These are phyloP conservation scores for Brachionus plicatilis DNA, from an alignment of 1,140 invertebrate genomes.

Conservation along the genomic window DNA sequence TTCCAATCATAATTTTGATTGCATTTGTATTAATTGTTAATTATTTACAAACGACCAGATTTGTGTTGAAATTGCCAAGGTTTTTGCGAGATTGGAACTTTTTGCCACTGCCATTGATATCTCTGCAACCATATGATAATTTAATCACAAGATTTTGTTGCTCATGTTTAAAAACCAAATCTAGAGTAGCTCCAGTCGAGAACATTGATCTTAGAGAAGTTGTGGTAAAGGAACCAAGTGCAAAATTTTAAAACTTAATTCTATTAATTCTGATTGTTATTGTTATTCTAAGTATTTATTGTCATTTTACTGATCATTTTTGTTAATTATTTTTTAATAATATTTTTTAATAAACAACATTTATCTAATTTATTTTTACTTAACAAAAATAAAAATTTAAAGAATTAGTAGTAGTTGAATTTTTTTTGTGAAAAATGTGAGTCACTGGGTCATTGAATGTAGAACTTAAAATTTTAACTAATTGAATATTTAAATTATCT, in stretches of 20 bases:
- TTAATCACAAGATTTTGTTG: background rate
- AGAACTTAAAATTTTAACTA: too few relatives aligned
- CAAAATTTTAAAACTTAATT: background rate
- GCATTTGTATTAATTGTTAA: background rate
- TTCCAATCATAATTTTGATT: constrained; percentile 14
- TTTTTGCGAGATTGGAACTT: constrained; percentile 13
- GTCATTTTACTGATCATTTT: too few relatives aligned
- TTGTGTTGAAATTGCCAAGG: background rate
- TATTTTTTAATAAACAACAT: too few relatives aligned
- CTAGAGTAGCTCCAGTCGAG: background rate
- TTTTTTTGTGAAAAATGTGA: too few relatives aligned
- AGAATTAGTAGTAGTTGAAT: too few relatives aligned
- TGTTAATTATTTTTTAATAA: too few relatives aligned
- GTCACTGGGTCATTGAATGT: too few relatives aligned
- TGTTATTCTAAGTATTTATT: background rate
- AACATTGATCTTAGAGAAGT: background rate
- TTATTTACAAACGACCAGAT: background rate
- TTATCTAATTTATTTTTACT: too few relatives aligned
- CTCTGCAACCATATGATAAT: constrained; percentile 30
- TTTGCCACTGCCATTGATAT: constrained; percentile 8
- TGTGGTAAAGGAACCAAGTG: background rate
- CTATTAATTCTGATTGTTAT: background rate
- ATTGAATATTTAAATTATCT: too few relatives aligned
- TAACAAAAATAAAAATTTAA: too few relatives aligned
- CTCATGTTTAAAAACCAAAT: background rate